These are phyloP conservation scores for Geococcyx californianus DNA, from an alignment of 2,113 vertebrate species.

Conservation along the genomic window DNA sequence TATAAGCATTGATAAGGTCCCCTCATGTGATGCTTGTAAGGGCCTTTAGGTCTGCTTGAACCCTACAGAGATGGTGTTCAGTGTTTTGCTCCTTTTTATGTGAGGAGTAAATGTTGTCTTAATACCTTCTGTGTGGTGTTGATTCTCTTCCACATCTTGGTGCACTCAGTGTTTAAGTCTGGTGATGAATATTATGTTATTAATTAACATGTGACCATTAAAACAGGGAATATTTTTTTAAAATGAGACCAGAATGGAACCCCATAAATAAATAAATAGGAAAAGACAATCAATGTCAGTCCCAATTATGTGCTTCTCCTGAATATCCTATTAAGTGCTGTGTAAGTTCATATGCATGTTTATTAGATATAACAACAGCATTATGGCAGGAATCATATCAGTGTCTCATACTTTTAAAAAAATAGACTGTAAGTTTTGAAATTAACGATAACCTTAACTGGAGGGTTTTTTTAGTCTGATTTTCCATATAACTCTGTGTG, in stretches of 20 bases:
- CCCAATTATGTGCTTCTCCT: not conserved
- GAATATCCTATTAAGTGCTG: accelerated
- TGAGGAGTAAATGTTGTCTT: accelerated
- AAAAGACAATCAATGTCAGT: not conserved
- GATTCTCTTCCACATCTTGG: not conserved
- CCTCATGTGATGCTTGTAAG: not conserved
- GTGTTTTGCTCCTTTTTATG: accelerated
- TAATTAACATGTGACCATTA: not conserved
- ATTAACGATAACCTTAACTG: not conserved
- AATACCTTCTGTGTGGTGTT: accelerated
- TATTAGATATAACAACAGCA: not conserved
- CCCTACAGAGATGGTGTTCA: not conserved
- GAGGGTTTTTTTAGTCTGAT: accelerated
- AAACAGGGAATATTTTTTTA: not conserved
- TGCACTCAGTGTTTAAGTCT: accelerated
- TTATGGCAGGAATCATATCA: accelerated
- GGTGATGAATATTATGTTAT: no score
- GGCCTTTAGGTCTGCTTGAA: accelerated
- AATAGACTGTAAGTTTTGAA: not conserved
- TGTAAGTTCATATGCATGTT: accelerated
- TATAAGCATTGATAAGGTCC: no score
- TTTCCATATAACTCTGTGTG: not conserved
- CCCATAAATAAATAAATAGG: not conserved
- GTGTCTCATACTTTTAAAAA: not conserved
- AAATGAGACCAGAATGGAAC: not conserved